Conservation (phyloP, 2,888 invertebrate species). For the Cantharis flavilabris region DNA sequence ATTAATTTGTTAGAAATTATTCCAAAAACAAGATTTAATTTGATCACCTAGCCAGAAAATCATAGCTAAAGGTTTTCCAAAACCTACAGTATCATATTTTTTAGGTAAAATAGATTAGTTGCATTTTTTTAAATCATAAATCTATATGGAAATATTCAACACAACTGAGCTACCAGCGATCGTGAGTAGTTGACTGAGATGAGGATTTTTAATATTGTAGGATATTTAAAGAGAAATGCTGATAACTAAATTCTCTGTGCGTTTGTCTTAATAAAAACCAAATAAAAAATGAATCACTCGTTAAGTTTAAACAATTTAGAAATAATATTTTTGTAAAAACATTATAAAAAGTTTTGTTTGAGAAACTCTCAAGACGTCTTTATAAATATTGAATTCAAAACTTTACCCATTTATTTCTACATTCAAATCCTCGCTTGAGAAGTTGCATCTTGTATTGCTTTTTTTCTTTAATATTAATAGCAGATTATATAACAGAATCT, state of each 20-base stretch:
- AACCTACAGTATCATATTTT: too few species aligned
- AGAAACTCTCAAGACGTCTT: conserved; percentile 18
- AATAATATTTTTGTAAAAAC: conserved; percentile 5
- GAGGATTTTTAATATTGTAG: background rate
- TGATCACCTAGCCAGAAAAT: background rate
- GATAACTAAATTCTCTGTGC: background rate
- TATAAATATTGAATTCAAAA: conserved; percentile 30
- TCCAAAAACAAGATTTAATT: background rate
- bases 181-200: background rate
- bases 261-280: background rate
- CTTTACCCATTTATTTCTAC: conserved; percentile 37
- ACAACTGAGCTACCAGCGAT: too few species aligned
- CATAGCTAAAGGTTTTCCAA: too few species aligned
- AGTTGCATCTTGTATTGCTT: conserved; percentile 33
- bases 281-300: background rate
- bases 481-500: conserved; percentile 34
- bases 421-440: conserved; percentile 35
- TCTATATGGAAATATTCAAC: background rate
- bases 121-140: background rate
- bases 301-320: background rate
- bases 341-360: conserved; percentile 19
- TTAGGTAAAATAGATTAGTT: background rate
- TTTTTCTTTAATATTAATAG: conserved; percentile 37
- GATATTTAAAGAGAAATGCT: background rate
- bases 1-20: background rate